Evolutionary conservation across 1,140 invertebrate genomes (phyloP), one percentile per base, ranked within the genome.

Genomic region (Pomacea maculata): DNA sequence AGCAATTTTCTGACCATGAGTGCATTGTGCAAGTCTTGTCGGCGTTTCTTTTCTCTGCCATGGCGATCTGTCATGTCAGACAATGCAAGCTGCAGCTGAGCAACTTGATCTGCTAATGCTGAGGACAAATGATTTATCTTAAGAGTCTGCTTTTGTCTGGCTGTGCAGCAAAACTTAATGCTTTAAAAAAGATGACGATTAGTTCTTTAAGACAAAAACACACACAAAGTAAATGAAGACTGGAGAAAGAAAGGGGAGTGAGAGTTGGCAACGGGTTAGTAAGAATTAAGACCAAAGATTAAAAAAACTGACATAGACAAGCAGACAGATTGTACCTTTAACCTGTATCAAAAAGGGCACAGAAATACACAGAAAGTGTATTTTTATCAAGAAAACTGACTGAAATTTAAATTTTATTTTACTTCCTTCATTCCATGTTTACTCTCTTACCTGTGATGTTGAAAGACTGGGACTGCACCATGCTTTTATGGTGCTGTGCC

Each of bases 11-110:
- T 80, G 75, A 89, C 89, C 89, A 90, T 89, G 15, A 90, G 81
- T 57, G 82, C 75, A 79, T 90, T 90, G 82, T 90, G 89, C 17
- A 90, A 85, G 68, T 88, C 85, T 80, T 88, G 87, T 76, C 89
- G 73, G n/a, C 88, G 83, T 75, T 88, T 88, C 72, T 89, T 90
- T 73, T 90, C 89, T 68, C 86, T 88, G 17, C 82, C 81, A 79
- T 89, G 88, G 71, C 86, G 81, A 12, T 89, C 88, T 45, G 86
- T 88, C 61, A 88, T 82, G 65, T 89, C 88, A 68, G 85, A 80
- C 34, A 90, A 74, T 9, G 85, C 74, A 19, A 82, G 21, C 54
- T 89, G 83, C 34, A 87, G 76, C 61, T 86, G 83, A 15, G 78
- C 55, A 9, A 90, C 77, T 65, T 87, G 82, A 52, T 87, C 85